phyloP scores from a whole-genome alignment of 1,140 invertebrate species.

The Leguminivora glycinivorella region DNA sequence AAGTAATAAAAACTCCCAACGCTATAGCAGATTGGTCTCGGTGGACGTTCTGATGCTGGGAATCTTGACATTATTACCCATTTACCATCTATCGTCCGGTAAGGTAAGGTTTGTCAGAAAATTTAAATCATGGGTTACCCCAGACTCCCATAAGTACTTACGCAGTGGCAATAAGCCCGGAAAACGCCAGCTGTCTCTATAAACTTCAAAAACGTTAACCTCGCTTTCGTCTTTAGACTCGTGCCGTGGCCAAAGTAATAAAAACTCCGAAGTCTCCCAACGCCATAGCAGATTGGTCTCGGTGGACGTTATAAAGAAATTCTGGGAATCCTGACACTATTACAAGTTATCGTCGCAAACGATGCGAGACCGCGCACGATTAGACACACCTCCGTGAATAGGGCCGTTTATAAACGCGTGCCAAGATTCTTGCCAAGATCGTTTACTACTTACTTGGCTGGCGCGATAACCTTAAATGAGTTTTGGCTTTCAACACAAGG shows the following conservation, averaged over 20 bases:
- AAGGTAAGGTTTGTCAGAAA: too few species aligned
- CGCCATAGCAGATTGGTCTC: conserved; percentile 15
- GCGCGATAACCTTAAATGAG: too few species aligned
- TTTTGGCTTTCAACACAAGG: too few species aligned
- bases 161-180: too few species aligned
- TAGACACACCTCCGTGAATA: not conserved
- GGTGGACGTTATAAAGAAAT: conserved; percentile 15
- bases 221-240: not conserved
- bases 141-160: too few species aligned
- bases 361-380: conserved; percentile 7
- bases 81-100: too few species aligned
- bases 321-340: conserved; percentile 14
- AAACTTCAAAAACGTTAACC: not conserved
- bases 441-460: too few species aligned
- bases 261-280: conserved; percentile 15
- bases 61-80: conserved; percentile 16
- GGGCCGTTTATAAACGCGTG: conserved; percentile 4
- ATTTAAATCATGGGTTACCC: too few species aligned
- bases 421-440: not conserved
- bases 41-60: conserved; percentile 9
- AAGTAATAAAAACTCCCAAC: conserved; percentile 12
- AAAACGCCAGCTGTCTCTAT: not conserved
- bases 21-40: conserved; percentile 13
- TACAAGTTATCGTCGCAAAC: conserved; percentile 5
- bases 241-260: not conserved